Percentiles rank a stretch among this genome's conserved stretches.
Conservation (phyloP, 2,888 invertebrate genomes). For the Perdita meconis region DNA sequence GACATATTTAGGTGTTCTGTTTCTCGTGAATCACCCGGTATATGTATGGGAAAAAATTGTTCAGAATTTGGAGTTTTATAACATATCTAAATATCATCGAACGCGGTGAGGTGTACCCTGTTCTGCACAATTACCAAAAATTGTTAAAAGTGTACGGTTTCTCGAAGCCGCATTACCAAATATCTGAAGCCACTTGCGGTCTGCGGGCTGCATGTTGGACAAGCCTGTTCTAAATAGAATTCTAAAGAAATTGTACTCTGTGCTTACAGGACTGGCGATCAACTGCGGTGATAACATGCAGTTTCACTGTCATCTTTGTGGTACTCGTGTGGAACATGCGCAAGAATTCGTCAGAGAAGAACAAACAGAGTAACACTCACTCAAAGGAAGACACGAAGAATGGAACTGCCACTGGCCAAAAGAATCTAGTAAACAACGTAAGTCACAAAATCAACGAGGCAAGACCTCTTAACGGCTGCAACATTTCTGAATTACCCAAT, state of each 20-base stretch:
- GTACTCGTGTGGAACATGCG: constrained; percentile 40
- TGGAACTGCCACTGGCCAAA: not conserved
- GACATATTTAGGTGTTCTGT: too few species aligned
- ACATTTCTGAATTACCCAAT: constrained; percentile 46
- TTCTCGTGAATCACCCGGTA: too few species aligned
- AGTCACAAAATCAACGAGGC: not conserved
- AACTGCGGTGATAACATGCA: constrained; percentile 50
- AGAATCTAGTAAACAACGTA: not conserved
- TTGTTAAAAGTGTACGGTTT: too few species aligned
- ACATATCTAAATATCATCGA: too few species aligned
- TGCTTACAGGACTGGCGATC: constrained; percentile 43
- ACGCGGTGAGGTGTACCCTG: too few species aligned
- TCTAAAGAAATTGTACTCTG: not conserved
- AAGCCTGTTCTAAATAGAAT: too few species aligned
- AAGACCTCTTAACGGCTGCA: not conserved
- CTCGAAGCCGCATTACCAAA: too few species aligned
- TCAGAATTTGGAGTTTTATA: too few species aligned
- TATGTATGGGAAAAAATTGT: too few species aligned
- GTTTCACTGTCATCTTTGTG: constrained; percentile 32
- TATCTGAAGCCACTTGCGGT: too few species aligned
- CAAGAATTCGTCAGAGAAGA: not conserved
- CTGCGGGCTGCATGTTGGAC: too few species aligned
- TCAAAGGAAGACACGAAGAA: not conserved
- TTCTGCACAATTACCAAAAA: too few species aligned
- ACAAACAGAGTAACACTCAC: not conserved